Conservation (phyloP, 2,888 invertebrate species). For the Silvanus unidentatus region DNA sequence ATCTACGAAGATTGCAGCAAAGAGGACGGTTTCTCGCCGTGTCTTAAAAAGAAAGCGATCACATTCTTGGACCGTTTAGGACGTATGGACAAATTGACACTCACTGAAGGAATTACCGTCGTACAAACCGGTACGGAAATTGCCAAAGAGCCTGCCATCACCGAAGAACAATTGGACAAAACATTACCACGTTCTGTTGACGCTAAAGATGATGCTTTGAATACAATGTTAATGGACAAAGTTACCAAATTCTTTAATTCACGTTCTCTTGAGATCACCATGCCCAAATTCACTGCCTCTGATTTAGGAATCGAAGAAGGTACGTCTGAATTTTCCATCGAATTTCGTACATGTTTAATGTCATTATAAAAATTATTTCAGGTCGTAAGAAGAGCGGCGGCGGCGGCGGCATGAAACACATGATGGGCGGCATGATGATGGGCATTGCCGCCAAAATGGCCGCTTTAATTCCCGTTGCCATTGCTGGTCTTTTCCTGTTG, state of each 20-base stretch:
- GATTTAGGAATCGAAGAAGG: constrained; percentile 73
- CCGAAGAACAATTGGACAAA: constrained; percentile 66
- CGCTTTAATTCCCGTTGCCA: constrained; percentile 71
- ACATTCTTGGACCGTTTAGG: constrained; percentile 71
- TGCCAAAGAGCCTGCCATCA: constrained; percentile 56
- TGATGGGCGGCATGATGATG: constrained; percentile 91
- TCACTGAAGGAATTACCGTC: constrained; percentile 64
- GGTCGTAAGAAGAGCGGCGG: constrained; percentile 43
- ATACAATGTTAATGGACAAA: constrained; percentile 64
- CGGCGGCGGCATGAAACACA: constrained; percentile 66
- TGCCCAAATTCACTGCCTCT: constrained; percentile 65
- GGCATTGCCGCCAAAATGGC: constrained; percentile 80
- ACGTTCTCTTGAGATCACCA: constrained; percentile 68
- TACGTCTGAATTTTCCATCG: constrained; percentile 36
- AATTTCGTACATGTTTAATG: not conserved
- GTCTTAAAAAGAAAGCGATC: constrained; percentile 76
- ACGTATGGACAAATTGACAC: constrained; percentile 58
- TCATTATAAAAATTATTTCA: constrained; percentile 14
- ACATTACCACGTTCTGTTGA: constrained; percentile 60
- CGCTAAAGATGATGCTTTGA: constrained; percentile 62
- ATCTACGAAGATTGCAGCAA: constrained; percentile 75
- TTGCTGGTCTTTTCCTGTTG: constrained; percentile 72
- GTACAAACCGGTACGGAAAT: constrained; percentile 50
- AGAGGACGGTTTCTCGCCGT: constrained; percentile 64
- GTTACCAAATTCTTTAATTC: constrained; percentile 66